These are phyloP conservation scores for Drepanosiphum platanoidis DNA, from an alignment of 2,888 invertebrate genomes.

Conservation along the genomic window DNA sequence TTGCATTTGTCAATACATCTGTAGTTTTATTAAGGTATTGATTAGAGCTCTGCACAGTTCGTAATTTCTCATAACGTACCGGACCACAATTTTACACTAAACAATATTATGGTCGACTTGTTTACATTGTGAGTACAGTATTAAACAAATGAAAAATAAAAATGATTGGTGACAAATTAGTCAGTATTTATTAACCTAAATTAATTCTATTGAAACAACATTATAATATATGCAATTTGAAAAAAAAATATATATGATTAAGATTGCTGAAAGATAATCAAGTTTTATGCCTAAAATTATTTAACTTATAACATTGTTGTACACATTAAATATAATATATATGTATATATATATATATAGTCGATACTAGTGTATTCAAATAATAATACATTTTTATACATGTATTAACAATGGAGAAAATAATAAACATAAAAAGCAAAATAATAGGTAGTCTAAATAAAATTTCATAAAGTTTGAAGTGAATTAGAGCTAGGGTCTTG, in stretches of 20 bases:
- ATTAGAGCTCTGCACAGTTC: no score
- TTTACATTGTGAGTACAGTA: neutral
- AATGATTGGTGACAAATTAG: neutral
- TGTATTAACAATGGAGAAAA: conserved; percentile 38
- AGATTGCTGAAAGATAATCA: conserved; percentile 29
- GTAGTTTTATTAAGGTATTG: no score
- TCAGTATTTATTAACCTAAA: conserved; percentile 10
- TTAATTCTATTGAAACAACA: neutral
- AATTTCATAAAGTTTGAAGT: conserved; percentile 52
- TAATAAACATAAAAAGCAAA: conserved; percentile 12
- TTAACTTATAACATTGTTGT: conserved; percentile 12
- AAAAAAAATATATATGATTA: conserved; percentile 20
- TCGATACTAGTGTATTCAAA: conserved; percentile 2
- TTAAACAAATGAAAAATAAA: neutral
- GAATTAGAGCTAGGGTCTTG: conserved; percentile 24
- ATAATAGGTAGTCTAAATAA: neutral
- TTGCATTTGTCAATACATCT: no score
- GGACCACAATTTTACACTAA: no score
- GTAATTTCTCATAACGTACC: no score
- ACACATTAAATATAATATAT: conserved; percentile 3
- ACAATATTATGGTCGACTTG: neutral
- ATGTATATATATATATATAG: neutral
- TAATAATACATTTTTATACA: neutral
- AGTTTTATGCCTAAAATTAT: conserved; percentile 23
- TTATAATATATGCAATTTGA: neutral